Evolutionary conservation across 2,888 invertebrate species (phyloP), one percentile per base, ranked within the genome.

Genomic region (Schizaphis graminum): DNA sequence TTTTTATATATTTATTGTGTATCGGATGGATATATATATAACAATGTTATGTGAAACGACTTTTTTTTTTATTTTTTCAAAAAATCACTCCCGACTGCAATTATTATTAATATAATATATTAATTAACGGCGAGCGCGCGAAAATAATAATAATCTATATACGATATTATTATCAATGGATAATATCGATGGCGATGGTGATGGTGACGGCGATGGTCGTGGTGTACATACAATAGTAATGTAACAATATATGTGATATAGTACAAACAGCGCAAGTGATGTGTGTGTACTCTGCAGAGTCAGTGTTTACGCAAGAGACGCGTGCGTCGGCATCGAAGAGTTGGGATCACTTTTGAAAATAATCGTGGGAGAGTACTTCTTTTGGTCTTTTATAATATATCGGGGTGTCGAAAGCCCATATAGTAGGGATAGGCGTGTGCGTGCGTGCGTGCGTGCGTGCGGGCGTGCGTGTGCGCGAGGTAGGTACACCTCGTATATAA

Each of bases 321-420:
- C 44, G 88, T 56, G 49, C 91, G 92, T 88, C 26, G 47, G 90
- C 86, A 26, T 91, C 94, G 94, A 61, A 85, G 47, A 91, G 94
- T 91, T 91, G 94, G 94, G 94, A 94, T 94, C 94, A 94, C 94
- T 94, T 94, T 94, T 91, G 94, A 94, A 94, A 94, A 91, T 94
- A 94, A 90, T 94, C 94, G 94, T 91, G 94, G 94, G 94, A 94
- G 91, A 91, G 91, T 91, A 94, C 61, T 90, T 94, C 94, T 94
- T 94, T 94, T 94, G 94, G 94, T 94, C 94, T 94, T 94, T 94
- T 94, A 94, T 94, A 94, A 94, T 91, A 86, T 91, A 61, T 90
- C 94, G 94, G 94, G 94, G 94, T 94, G 94, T 94, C 90, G 94
- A 94, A 94, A 94, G 94, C 94, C 94, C 94, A 87, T 93, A 61